Evolutionary conservation across 1,140 invertebrate species (phyloP), one percentile per base, ranked within the genome.

Genomic region (Drosophila paulistorum): DNA sequence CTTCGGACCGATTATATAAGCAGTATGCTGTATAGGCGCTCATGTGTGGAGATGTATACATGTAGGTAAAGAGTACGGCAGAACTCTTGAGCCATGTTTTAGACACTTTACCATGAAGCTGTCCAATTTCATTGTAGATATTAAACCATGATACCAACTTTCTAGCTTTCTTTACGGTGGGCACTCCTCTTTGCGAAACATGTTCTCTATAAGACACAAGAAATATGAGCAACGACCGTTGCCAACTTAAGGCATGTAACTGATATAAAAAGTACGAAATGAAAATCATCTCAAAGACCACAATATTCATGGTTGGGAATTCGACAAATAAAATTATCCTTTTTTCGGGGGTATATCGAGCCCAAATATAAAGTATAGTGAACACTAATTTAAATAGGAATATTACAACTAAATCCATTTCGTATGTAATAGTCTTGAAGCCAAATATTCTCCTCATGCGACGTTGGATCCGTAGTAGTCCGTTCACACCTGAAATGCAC

Each of bases 231-330:
- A 73, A 7, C 9, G 60, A 26, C 0, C 69, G 39, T 17, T 51
- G 60, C 68, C 71, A 73, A 55, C 68, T 55, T 10, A 73, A 9
- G 3, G 59, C 13, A 0, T 71, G 23, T 14, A 73, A n/a, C 35
- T 65, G 71, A 37, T 73, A 73, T 11, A 73, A 17, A 7, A 73
- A 11, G 9, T 73, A 71, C 3, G 60, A 55, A 7, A 33, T 37
- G 3, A 65, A 71, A 10, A 59, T 51, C 11, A 72, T 7, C n/a
- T 74, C 68, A n/a, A 74, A 74, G 0, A 74, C 7, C 5, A 74
- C 51, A 17, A 74, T 60, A 39, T 74, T 65, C 1, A 72, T 10
- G 0, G 68, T 59, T 1, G 42, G 69, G 39, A 17, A 74, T 58
- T 69, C 14, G 4, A 74, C 71, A 2, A 33, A 37, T 2, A 71